A percentile compares a stretch with the other conserved stretches of the same genome.
phyloP scores from a whole-genome alignment of 37 sponge, comb jelly and placozoan genomes.

The Oopsacas minuta region DNA sequence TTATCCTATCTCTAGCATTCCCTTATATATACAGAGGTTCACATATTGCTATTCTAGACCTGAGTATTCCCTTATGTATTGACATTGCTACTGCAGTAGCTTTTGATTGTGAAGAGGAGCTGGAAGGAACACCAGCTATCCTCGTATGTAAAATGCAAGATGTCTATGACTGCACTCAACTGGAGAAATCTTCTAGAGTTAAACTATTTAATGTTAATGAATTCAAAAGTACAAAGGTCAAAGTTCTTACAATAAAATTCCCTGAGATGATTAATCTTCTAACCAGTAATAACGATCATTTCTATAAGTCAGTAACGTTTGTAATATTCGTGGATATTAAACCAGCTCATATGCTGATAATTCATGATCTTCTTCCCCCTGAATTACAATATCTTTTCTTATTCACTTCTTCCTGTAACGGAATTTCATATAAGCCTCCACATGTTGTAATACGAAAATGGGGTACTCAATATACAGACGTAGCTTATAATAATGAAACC shows the following conservation, averaged over 20 bases:
- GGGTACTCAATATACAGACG: not conserved
- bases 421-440: not conserved
- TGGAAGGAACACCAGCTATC: not conserved
- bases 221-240: not conserved
- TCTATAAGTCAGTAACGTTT: not conserved
- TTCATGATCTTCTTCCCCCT: not conserved
- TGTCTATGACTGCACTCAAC: not conserved
- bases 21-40: not conserved
- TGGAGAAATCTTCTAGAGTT: not conserved
- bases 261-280: not conserved
- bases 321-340: not conserved
- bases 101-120: not conserved
- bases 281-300: not conserved
- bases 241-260: not conserved
- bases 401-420: not conserved
- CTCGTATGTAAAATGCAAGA: not conserved
- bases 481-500: not conserved
- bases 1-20: not conserved
- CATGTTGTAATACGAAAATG: not conserved
- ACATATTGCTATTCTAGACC: not conserved
- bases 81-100: not conserved
- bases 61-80: not conserved
- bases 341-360: not conserved
- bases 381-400: not conserved
- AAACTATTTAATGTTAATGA: not conserved